Base-by-base conservation (phyloP, 53 echinoderm and acorn worm species). In the Astropecten irregularis region DNA sequence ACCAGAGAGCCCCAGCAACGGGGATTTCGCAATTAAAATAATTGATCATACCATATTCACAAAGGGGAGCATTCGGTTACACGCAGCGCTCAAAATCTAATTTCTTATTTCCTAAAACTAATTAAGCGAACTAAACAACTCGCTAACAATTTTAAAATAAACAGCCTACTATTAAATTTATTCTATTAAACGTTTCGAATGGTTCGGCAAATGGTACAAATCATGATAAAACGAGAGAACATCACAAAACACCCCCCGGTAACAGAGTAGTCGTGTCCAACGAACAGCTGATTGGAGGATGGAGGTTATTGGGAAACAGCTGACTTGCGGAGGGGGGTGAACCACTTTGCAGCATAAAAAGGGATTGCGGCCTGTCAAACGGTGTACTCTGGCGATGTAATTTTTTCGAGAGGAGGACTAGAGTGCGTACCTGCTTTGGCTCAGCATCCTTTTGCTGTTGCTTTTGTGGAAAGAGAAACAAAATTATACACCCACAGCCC, bases 281-380 rank as follows among this genome's bases (percentile, higher is more conserved):
- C 18, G 31, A 60, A 79, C 79, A 79, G 79, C 79, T 79, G 79
- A 79, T 79, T 79, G 79, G 79, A 59, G 79, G 79, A 61, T 30
- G 44, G 47, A 37, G 73, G 74, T 74, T 38, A 39, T 36, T 55
- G 77, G 60, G 62, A 16, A 79, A 79, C 79, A 79, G 79, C 79
- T 79, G 79, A 79, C 38, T 27, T 27, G 68, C 68, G 4, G 44
- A 34, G 79, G 35, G 44, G 61, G 40, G 42, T 20, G 26, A 60
- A 36, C 76, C 76, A 76, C 76, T 57, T 46, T 20, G 14, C 14
- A 40, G 39, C 15, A 79, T 79, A 79, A 62, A 76, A 79, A 38
- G 62, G 40, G 19, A 47, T 46, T 61, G 63, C 79, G 31, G 61
- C 31, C 31, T 79, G 62, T 47, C 79, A 79, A 56, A 79, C 25